phyloP scores from a whole-genome alignment of 2,113 vertebrate species.

The Peromyscus polionotus region DNA sequence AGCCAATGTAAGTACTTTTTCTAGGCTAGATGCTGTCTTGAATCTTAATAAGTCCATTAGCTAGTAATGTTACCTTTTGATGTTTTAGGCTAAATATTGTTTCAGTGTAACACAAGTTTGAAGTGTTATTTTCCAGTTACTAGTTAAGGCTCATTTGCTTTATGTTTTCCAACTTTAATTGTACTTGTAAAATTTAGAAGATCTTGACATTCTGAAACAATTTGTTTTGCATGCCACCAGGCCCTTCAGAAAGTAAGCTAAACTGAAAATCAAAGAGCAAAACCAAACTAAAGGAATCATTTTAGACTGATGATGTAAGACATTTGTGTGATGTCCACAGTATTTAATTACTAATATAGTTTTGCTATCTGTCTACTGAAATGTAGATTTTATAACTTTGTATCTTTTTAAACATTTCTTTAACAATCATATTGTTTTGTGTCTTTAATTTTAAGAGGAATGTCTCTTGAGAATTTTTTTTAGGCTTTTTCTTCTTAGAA shows the following conservation, averaged over 20 bases:
- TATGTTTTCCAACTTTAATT: slow-evolving; percentile 19
- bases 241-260: slow-evolving; percentile 14
- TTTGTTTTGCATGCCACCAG: slow-evolving; percentile 21
- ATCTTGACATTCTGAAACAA: slow-evolving; percentile 34
- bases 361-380: not conserved
- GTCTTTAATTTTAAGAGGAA: not conserved
- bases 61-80: slow-evolving; percentile 56
- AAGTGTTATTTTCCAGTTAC: not conserved
- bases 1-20: slow-evolving; percentile 77
- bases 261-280: slow-evolving; percentile 36
- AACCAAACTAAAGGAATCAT: not conserved
- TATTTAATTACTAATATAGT: slow-evolving; percentile 45
- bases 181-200: slow-evolving; percentile 21
- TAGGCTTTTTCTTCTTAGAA: not conserved
- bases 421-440: not conserved
- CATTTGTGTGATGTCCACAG: not conserved
- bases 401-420: not conserved
- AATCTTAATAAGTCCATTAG: slow-evolving; percentile 77
- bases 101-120: not conserved
- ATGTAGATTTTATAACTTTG: not conserved
- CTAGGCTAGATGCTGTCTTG: slow-evolving; percentile 77
- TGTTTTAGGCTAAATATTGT: slow-evolving; percentile 54
- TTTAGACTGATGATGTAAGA: not conserved
- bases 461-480: slow-evolving; percentile 1
- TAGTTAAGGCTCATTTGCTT: slow-evolving; percentile 30